Conservation (phyloP, 2,888 invertebrate species). For the Blera fallax region DNA sequence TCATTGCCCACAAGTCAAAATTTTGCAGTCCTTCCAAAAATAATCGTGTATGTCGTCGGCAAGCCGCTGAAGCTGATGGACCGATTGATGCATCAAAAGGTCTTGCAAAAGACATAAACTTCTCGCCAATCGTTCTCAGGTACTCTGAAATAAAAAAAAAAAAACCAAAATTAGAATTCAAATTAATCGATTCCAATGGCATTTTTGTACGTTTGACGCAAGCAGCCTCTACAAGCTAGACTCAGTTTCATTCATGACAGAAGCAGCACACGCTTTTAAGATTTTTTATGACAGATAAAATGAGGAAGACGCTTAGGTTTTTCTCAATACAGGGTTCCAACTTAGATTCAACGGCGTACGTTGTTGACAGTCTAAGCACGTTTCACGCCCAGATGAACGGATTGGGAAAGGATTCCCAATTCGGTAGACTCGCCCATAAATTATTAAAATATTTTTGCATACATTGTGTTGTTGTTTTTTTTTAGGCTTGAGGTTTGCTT, state of each 20-base stretch:
- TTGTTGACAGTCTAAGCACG: constrained; percentile 28
- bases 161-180: neutral
- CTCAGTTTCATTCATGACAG: constrained; percentile 41
- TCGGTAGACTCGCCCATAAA: constrained; percentile 60
- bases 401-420: constrained; percentile 58
- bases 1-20: constrained; percentile 80
- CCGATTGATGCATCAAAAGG: constrained; percentile 79
- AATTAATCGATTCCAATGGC: constrained; percentile 1
- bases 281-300: constrained; percentile 42
- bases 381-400: constrained; percentile 50
- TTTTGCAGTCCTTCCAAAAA: constrained; percentile 78
- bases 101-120: constrained; percentile 77
- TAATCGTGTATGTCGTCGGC: constrained; percentile 77
- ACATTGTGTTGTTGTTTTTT: constrained; percentile 14
- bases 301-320: constrained; percentile 56
- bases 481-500: constrained; percentile 22
- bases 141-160: constrained; percentile 75
- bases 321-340: constrained; percentile 12
- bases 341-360: neutral
- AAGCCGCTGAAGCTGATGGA: constrained; percentile 77
- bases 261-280: constrained; percentile 41
- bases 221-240: constrained; percentile 7
- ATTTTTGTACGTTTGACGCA: constrained; percentile 42
- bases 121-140: constrained; percentile 77
- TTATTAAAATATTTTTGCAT: constrained; percentile 54